Evolutionary conservation across 2,888 invertebrate species (phyloP).

Genomic region (Hecatera dysodea): DNA sequence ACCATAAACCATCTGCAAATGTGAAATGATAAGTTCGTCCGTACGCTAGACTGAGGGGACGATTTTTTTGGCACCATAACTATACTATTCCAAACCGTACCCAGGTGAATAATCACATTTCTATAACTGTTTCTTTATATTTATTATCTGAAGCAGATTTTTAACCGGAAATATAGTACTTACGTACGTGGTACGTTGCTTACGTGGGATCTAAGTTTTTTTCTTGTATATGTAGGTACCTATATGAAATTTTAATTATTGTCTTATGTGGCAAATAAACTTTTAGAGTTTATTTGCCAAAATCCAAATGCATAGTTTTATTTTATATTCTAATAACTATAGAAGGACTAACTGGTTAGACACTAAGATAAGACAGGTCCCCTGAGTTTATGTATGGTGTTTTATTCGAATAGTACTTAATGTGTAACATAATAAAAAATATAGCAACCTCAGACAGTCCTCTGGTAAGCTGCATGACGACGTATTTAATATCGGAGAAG

Average conservation of each 20-base stretch:
- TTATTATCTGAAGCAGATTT: neutral
- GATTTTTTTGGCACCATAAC: neutral
- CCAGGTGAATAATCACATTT: neutral
- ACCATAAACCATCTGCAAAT: neutral
- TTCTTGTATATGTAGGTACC: too few relatives aligned
- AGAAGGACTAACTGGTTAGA: neutral
- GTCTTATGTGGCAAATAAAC: neutral
- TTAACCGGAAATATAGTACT: neutral
- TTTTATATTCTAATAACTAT: neutral
- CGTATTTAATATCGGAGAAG: conserved; percentile 82
- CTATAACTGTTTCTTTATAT: neutral
- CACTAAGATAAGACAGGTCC: neutral
- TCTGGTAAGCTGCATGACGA: conserved; percentile 82
- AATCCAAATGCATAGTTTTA: neutral
- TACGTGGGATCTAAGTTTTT: neutral
- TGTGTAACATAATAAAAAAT: neutral
- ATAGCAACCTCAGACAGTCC: conserved; percentile 80
- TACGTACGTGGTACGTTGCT: too few relatives aligned
- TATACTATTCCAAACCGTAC: neutral
- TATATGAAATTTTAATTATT: too few relatives aligned
- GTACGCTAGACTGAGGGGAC: neutral
- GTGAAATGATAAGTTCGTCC: neutral
- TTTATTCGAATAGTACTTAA: too few relatives aligned
- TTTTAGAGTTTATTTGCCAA: too few relatives aligned
- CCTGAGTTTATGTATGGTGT: neutral